phyloP scores from a whole-genome alignment of 2,888 invertebrate genomes.

The Brachyopa scutellaris region DNA sequence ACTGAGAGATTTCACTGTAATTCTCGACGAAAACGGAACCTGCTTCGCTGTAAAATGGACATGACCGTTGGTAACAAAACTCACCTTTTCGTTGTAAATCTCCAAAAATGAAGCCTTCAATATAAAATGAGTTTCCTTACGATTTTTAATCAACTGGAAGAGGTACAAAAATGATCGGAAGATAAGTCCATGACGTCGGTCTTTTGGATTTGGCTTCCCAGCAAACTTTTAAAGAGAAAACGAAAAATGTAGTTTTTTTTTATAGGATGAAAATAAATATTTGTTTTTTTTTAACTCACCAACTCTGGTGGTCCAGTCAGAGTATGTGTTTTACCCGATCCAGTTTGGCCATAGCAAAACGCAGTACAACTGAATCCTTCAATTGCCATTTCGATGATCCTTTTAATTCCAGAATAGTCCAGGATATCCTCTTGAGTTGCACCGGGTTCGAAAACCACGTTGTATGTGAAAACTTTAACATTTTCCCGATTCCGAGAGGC shows the following conservation, averaged over 20 bases:
- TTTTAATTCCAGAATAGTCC: slow-evolving; percentile 94
- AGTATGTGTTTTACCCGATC: slow-evolving; percentile 98
- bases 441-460: slow-evolving; percentile 95
- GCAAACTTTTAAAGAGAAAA: slow-evolving; percentile 83
- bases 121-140: slow-evolving; percentile 90
- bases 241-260: too few species aligned
- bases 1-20: too few species aligned
- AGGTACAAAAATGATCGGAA: slow-evolving; percentile 95
- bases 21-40: too few species aligned
- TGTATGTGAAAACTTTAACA: slow-evolving; percentile 95
- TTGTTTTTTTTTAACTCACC: too few species aligned
- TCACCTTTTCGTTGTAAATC: slow-evolving; percentile 98
- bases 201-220: slow-evolving; percentile 85
- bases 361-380: slow-evolving; percentile 97
- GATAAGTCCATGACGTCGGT: slow-evolving; percentile 92
- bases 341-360: slow-evolving; percentile 98
- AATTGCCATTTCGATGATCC: slow-evolving; percentile 95
- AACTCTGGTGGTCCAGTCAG: slow-evolving; percentile 94
- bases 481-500: slow-evolving; percentile 85
- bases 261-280: too few species aligned
- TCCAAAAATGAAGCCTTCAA: slow-evolving; percentile 96
- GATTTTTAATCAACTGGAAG: slow-evolving; percentile 90
- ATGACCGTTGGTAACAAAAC: slow-evolving; percentile 68
- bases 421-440: slow-evolving; percentile 92
- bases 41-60: too few species aligned